These are phyloP conservation scores for Tillus elongatus DNA, from an alignment of 2,888 invertebrate genomes.

Conservation along the genomic window DNA sequence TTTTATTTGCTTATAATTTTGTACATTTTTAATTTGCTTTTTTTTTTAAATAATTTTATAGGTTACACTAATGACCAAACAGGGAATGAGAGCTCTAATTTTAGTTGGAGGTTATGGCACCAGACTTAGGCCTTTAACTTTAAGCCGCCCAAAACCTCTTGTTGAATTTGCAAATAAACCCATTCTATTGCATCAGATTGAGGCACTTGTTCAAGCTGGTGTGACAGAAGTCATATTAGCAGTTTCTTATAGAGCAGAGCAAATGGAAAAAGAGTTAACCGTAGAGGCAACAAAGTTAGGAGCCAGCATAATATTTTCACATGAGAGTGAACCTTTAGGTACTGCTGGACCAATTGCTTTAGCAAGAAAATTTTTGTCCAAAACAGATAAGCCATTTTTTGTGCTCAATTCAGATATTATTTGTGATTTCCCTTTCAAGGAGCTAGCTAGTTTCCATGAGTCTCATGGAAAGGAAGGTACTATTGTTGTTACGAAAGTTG, in stretches of 20 bases:
- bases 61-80: no score
- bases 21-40: no score
- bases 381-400: slow-evolving; percentile 88
- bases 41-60: no score
- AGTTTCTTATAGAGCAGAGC: slow-evolving; percentile 94
- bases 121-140: slow-evolving; percentile 84
- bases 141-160: slow-evolving; percentile 94
- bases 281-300: slow-evolving; percentile 83
- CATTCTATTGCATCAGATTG: slow-evolving; percentile 93
- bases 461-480: slow-evolving; percentile 95
- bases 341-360: slow-evolving; percentile 95
- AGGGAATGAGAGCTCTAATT: slow-evolving; percentile 94
- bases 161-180: slow-evolving; percentile 99
- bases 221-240: slow-evolving; percentile 89
- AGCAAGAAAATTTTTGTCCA: slow-evolving; percentile 65
- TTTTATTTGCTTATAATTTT: no score
- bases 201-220: slow-evolving; percentile 80
- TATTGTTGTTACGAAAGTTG: slow-evolving; percentile 96
- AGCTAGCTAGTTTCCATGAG: slow-evolving; percentile 84
- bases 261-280: slow-evolving; percentile 88
- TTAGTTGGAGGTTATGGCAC: slow-evolving; percentile 99
- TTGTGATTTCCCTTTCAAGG: slow-evolving; percentile 97
- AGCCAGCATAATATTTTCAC: slow-evolving; percentile 83
- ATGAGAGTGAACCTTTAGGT: slow-evolving; percentile 93
- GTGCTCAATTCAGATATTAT: slow-evolving; percentile 98